These are phyloP conservation scores for Macaria liturata DNA, from an alignment of 2,888 invertebrate genomes.

Conservation along the genomic window DNA sequence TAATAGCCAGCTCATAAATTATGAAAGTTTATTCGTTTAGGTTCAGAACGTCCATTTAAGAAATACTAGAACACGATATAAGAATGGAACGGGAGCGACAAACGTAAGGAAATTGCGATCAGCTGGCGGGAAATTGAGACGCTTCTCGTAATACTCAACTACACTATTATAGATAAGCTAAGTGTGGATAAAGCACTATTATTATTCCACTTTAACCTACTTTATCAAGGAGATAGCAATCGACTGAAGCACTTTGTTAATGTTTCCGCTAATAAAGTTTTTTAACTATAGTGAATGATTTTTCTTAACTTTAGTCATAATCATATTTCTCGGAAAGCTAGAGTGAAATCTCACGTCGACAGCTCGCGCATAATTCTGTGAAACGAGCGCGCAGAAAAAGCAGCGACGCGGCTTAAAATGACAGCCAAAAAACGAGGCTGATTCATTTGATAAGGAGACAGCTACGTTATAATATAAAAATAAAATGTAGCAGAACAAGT, in stretches of 20 bases:
- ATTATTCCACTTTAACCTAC: conserved; percentile 39
- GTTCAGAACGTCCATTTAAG: conserved; percentile 5
- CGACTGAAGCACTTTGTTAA: background rate
- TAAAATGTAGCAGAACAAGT: conserved; percentile 44
- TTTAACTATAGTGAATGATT: background rate
- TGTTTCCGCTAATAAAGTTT: background rate
- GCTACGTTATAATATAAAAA: conserved; percentile 27
- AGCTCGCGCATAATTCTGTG: background rate
- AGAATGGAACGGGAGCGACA: conserved; percentile 46
- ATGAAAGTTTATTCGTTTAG: conserved; percentile 2
- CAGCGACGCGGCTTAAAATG: conserved; percentile 2
- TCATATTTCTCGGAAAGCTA: conserved; percentile 3
- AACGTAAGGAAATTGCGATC: conserved; percentile 73
- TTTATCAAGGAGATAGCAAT: background rate
- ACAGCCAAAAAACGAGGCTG: conserved; percentile 9
- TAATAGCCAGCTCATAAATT: no score
- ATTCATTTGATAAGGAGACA: conserved; percentile 20
- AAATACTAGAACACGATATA: conserved; percentile 24
- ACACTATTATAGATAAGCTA: conserved; percentile 45
- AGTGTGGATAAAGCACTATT: conserved; percentile 40
- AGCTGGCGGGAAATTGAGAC: conserved; percentile 70
- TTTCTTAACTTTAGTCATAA: background rate
- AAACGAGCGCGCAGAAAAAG: conserved; percentile 4
- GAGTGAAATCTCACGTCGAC: conserved; percentile 6
- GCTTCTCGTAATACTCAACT: conserved; percentile 62